Conservation (phyloP, 2,888 invertebrate genomes). For the Gortyna flavago region DNA sequence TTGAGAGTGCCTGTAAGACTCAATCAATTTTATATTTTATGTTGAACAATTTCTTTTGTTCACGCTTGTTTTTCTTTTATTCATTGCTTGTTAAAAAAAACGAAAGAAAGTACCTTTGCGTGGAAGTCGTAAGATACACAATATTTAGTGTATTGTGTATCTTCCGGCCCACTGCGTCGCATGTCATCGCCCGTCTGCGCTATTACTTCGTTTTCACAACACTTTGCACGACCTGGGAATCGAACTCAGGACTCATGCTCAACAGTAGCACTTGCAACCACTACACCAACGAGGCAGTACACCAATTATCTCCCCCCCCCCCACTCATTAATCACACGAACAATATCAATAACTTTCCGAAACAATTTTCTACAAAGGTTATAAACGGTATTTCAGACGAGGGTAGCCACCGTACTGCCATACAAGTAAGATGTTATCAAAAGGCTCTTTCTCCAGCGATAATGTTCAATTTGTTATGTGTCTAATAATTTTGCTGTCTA, state of each 20-base stretch:
- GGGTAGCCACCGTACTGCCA: slow-evolving; percentile 10
- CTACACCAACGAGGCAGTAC: not conserved
- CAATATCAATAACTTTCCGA: slow-evolving; percentile 31
- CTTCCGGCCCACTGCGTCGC: not conserved
- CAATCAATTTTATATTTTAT: slow-evolving; percentile 20
- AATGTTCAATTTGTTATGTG: slow-evolving; percentile 52
- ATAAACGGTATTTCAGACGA: slow-evolving; percentile 23
- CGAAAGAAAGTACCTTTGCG: not conserved
- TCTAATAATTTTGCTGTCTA: slow-evolving; percentile 37
- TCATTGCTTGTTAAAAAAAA: not conserved
- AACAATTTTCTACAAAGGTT: slow-evolving; percentile 28
- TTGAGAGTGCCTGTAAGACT: not conserved
- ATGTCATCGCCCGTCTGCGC: no score
- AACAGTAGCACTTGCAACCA: not conserved
- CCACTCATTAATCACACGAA: slow-evolving; percentile 6
- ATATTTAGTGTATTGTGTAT: no score
- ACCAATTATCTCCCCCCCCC: not conserved
- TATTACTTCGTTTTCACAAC: not conserved
- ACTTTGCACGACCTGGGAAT: not conserved
- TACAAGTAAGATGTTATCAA: slow-evolving; percentile 36
- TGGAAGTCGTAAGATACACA: not conserved
- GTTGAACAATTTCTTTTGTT: slow-evolving; percentile 7
- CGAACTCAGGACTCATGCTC: not conserved
- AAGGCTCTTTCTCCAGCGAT: slow-evolving; percentile 26
- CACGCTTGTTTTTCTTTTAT: not conserved